These are phyloP conservation scores for Oscheius sp. DNA, from an alignment of 1,140 invertebrate species.

Conservation along the genomic window DNA sequence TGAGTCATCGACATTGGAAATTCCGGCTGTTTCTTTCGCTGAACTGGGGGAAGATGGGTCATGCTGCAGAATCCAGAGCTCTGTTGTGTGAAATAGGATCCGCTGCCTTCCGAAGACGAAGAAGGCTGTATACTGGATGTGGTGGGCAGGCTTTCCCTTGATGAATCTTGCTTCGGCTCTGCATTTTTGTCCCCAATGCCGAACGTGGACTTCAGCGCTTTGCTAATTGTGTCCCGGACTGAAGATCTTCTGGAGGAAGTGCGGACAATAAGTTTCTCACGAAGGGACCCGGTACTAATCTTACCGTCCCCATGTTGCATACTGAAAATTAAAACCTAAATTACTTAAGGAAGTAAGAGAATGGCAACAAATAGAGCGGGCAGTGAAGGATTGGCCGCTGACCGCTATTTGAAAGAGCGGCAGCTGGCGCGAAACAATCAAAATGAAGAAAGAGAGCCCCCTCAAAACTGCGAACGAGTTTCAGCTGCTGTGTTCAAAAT, in stretches of 20 bases:
- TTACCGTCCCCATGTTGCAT: background rate
- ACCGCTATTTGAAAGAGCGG: no score
- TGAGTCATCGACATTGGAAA: background rate
- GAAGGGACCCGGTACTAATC: background rate
- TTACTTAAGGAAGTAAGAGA: no score
- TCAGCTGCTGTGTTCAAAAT: no score
- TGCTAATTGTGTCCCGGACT: background rate
- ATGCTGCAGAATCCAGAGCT: constrained; percentile 3
- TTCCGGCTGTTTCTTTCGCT: background rate
- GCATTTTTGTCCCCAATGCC: background rate
- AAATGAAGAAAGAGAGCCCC: no score
- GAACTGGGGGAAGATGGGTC: background rate
- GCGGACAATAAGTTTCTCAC: background rate
- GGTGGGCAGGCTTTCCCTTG: background rate
- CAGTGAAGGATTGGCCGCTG: background rate
- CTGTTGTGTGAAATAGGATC: background rate
- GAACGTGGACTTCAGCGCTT: background rate
- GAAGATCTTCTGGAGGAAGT: background rate
- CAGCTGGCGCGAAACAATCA: constrained; percentile 1
- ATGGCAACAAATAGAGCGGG: background rate
- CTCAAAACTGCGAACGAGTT: no score
- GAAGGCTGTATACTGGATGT: background rate
- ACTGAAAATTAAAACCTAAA: constrained; percentile 6
- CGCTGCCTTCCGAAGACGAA: background rate
- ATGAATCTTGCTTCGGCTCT: background rate